Percentiles rank a stretch among this genome's conserved stretches.
These are phyloP conservation scores for Cephalotes varians DNA, from an alignment of 2,888 invertebrate species.

Conservation along the genomic window DNA sequence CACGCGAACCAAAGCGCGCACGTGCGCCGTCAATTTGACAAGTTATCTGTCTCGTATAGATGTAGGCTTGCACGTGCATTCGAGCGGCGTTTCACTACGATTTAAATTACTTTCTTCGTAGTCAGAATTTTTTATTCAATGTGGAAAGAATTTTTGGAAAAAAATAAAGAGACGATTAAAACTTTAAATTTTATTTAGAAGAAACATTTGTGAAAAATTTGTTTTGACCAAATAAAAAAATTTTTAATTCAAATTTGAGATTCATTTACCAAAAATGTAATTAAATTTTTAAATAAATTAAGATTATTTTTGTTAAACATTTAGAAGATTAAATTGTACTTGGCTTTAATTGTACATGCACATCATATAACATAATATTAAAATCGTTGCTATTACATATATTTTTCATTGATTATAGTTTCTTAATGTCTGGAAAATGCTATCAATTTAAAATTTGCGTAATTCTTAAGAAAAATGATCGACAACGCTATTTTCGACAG, in stretches of 20 bases:
- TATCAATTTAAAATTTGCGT: not conserved
- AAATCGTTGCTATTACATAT: too few species aligned
- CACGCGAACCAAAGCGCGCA: slow-evolving; percentile 35
- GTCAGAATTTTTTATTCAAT: not conserved
- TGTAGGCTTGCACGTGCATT: not conserved
- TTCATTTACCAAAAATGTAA: not conserved
- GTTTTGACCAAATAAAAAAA: not conserved
- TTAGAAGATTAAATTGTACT: not conserved
- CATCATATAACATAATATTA: not conserved
- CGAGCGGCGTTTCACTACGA: not conserved
- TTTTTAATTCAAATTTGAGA: not conserved
- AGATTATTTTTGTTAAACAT: not conserved
- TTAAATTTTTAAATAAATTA: not conserved
- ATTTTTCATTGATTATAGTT: not conserved
- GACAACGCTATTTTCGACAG: not conserved
- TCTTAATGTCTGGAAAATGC: not conserved
- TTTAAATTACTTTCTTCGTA: not conserved
- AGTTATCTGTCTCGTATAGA: slow-evolving; percentile 26
- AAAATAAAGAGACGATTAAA: not conserved
- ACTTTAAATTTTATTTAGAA: not conserved
- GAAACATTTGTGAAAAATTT: not conserved
- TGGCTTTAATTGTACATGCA: not conserved
- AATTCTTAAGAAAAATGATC: not conserved
- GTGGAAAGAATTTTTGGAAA: not conserved
- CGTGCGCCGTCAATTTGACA: slow-evolving; percentile 31